A percentile compares a stretch with the other conserved stretches of the same genome.
phyloP scores from a whole-genome alignment of 2,113 vertebrate genomes.

The Callaeas wilsoni region DNA sequence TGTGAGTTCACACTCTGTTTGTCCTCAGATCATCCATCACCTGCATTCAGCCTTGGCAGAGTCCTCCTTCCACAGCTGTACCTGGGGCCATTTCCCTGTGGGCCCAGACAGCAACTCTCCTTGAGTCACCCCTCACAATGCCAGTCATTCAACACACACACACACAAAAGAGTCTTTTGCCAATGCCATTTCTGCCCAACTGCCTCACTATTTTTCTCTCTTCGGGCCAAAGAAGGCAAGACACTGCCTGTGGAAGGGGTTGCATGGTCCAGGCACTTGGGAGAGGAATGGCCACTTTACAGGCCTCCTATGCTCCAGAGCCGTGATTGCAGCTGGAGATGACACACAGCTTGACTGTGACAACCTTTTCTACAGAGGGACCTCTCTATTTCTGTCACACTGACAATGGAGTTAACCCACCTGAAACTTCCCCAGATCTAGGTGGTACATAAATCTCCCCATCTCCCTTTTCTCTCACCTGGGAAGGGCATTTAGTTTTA shows the following conservation, averaged over 20 bases:
- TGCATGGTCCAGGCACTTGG: background rate
- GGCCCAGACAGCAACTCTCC: background rate
- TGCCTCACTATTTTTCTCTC: background rate
- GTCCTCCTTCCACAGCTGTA: background rate
- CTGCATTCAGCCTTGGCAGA: background rate
- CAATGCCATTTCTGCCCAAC: background rate
- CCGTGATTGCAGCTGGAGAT: background rate
- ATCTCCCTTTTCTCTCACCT: background rate
- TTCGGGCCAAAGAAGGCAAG: background rate
- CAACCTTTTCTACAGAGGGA: background rate
- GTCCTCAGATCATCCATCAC: background rate
- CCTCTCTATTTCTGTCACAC: background rate
- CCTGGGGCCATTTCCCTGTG: background rate
- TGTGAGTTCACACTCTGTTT: background rate
- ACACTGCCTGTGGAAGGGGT: background rate
- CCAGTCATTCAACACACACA: background rate
- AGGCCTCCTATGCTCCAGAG: background rate
- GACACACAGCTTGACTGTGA: fast-evolving
- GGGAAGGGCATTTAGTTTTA: background rate
- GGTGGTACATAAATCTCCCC: background rate
- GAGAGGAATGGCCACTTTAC: background rate
- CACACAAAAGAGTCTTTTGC: background rate
- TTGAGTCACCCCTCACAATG: background rate
- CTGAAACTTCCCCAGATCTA: background rate
- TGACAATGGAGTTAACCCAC: background rate